Conservation (phyloP, 2,797 vertebrate species). For the Iguana delicatissima region DNA sequence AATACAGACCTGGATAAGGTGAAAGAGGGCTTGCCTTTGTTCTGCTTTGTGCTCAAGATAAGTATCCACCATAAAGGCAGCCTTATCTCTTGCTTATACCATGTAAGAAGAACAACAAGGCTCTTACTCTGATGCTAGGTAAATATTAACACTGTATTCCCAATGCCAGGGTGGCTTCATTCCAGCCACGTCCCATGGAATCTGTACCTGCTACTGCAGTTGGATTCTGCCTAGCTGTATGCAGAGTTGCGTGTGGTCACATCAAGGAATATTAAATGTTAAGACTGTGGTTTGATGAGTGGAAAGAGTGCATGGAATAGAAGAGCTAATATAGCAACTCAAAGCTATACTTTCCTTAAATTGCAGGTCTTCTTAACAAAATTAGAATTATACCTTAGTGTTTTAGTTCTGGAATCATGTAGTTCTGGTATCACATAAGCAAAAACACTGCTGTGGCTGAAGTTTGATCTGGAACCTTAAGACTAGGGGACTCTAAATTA, state of each 20-base stretch:
- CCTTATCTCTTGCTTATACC: constrained; percentile 14
- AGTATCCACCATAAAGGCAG: not conserved
- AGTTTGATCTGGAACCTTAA: not conserved
- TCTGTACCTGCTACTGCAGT: not conserved
- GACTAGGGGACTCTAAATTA: not conserved
- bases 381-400: not conserved
- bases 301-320: not conserved
- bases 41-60: not conserved
- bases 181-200: constrained; percentile 15
- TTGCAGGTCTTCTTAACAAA: not conserved
- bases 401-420: not conserved
- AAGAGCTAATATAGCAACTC: not conserved
- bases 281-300: not conserved
- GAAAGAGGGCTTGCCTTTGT: not conserved
- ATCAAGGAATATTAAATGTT: not conserved
- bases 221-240: not conserved
- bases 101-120: constrained; percentile 4
- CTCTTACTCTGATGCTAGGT: not conserved
- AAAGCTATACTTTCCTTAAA: constrained; percentile 5
- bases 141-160: constrained; percentile 37
- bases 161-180: constrained; percentile 12
- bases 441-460: not conserved
- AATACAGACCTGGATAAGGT: not conserved
- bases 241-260: not conserved
- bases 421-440: too few relatives aligned